A percentile compares a stretch with the other conserved stretches of the same genome.
phyloP scores from a whole-genome alignment of 2,113 vertebrate species.

The Leptobrachium leishanense region DNA sequence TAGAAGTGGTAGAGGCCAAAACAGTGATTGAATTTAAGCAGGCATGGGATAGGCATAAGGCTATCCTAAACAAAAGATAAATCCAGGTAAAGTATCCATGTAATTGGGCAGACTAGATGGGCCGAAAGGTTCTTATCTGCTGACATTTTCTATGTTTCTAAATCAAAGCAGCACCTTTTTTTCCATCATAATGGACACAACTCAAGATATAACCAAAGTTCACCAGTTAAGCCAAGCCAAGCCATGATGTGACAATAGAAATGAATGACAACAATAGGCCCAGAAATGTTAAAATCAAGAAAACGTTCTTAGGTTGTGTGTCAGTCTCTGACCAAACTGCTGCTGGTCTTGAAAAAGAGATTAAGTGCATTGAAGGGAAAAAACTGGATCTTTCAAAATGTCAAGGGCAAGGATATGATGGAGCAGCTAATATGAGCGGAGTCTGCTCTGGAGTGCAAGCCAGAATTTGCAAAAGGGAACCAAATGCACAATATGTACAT shows the following conservation, averaged over 20 bases:
- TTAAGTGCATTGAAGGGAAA: background rate
- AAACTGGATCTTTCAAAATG: background rate
- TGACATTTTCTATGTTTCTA: no score
- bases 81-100: no score
- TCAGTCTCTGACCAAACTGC: background rate
- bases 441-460: background rate
- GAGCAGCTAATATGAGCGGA: conserved; percentile 13
- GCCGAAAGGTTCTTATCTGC: no score
- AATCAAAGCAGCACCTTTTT: no score
- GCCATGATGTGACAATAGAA: background rate
- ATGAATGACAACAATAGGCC: background rate
- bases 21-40: no score
- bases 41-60: no score
- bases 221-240: background rate
- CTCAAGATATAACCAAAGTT: no score
- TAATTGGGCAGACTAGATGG: no score
- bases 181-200: no score
- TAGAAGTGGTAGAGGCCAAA: no score
- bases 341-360: background rate
- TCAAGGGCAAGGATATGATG: background rate
- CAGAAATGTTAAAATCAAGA: background rate
- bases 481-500: background rate
- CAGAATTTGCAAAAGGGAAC: background rate
- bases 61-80: no score
- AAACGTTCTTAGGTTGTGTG: background rate